Conservation (phyloP, 1,140 invertebrate species). For the Tetranychus cinnabarinus region DNA sequence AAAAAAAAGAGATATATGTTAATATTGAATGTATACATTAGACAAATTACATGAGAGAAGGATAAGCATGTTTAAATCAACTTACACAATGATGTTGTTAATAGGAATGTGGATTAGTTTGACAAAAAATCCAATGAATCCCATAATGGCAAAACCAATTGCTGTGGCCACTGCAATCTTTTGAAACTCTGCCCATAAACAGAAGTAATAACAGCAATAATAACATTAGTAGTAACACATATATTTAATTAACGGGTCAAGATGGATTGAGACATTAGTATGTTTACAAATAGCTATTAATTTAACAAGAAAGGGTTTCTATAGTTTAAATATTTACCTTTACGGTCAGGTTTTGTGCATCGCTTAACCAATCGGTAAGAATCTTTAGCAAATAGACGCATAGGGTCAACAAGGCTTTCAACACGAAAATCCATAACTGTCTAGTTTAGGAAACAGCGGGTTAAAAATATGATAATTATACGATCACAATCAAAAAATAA, state of each 20-base stretch:
- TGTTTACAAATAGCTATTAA: no score
- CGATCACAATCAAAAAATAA: no score
- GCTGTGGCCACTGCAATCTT: slow-evolving; percentile 99
- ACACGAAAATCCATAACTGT: background rate
- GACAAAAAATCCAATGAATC: slow-evolving; percentile 99
- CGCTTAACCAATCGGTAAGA: slow-evolving; percentile 86
- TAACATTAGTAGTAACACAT: no score
- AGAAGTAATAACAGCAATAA: background rate
- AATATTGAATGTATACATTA: no score
- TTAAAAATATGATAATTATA: no score
- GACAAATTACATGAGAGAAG: no score
- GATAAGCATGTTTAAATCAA: no score
- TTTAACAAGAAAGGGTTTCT: background rate
- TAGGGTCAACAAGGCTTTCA: slow-evolving; percentile 41
- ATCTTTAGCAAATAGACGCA: slow-evolving; percentile 87
- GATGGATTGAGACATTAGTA: no score
- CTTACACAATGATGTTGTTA: slow-evolving; percentile 88
- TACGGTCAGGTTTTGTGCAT: slow-evolving; percentile 97
- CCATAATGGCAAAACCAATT: slow-evolving; percentile 99
- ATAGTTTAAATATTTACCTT: slow-evolving; percentile 43
- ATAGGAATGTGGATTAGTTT: slow-evolving; percentile 99
- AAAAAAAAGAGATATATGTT: no score
- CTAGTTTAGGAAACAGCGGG: no score
- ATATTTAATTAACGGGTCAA: no score
- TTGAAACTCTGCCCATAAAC: slow-evolving; percentile 69